A percentile compares a stretch with the other conserved stretches of the same genome.
Evolutionary conservation across 2,113 vertebrate species (phyloP).

Genomic region (Sterrhoptilus dennistouni): DNA sequence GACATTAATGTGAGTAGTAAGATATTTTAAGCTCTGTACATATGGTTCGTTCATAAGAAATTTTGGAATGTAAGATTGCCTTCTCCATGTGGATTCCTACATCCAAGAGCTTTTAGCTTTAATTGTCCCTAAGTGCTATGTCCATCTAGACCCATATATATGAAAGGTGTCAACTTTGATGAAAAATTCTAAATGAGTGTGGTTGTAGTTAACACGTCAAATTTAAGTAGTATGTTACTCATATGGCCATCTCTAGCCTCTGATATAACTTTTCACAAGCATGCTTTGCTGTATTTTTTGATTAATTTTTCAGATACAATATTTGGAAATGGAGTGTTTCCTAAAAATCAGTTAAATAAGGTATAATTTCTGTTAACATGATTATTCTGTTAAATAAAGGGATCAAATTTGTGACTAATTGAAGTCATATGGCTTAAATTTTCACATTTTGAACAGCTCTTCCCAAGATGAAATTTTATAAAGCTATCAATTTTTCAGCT

Average conservation of each 20-base stretch:
- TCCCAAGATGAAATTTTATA: slow-evolving; percentile 9
- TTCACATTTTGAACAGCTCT: slow-evolving; percentile 9
- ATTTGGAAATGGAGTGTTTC: background rate
- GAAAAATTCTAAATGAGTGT: background rate
- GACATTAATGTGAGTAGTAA: background rate
- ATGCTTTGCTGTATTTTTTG: background rate
- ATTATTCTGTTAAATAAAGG: background rate
- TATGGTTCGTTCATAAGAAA: background rate
- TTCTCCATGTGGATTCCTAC: background rate
- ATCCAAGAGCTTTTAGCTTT: background rate
- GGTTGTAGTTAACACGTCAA: background rate
- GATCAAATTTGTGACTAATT: slow-evolving; percentile 7
- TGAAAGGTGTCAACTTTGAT: background rate
- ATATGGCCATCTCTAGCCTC: background rate
- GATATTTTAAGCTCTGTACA: background rate
- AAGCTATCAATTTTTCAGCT: slow-evolving; percentile 37
- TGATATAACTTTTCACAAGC: background rate
- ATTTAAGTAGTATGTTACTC: background rate
- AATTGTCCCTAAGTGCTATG: background rate
- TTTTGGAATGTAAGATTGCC: background rate
- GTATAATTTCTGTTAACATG: background rate
- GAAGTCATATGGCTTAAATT: slow-evolving; percentile 3
- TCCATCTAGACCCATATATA: background rate
- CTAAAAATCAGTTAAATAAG: slow-evolving; percentile 1
- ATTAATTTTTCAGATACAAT: background rate